Base-by-base conservation (phyloP, 2,113 vertebrate genomes). In the Catharus minimus region DNA sequence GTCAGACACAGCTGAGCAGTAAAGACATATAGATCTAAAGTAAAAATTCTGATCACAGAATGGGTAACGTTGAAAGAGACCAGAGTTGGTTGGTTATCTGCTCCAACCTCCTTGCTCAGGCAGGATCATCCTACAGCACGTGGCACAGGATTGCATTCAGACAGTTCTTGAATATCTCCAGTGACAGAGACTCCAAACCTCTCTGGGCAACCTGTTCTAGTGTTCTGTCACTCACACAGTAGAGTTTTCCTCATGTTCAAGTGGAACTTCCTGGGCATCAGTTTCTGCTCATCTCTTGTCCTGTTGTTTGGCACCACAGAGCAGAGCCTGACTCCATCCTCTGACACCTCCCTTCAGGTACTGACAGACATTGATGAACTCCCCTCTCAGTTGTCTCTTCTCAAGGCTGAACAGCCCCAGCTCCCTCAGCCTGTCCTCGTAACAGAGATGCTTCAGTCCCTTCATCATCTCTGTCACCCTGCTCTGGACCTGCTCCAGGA, bases 211-310 rank as follows among this genome's bases (percentile, higher is more conserved):
- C 9, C 24, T 56, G 26, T 56, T 78, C n/a, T 30, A 47, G 27
- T 47, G 7, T 5, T 19, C 6, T 0, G 3, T 41, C 33, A 26
- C 30, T 28, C 4, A 7, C 33, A 55, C 9, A 24, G 20, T 8
- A 47, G 24, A 47, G 3, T 30, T 77, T 86, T 62, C 19, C 28
- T 33, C 41, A 26, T 38, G 38, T 38, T 38, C 38, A 38, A 38
- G 38, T 38, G 38, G 38, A 38, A 38, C 38, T 38, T 38, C 38
- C 38, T 38, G 38, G 38, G 38, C 38, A 38, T 38, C 38, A 38
- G 38, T 38, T 38, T 38, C 38, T 38, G 38, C 38, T 38, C 38
- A 38, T 38, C 38, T 38, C 38, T 38, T 38, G 38, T 38, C 38
- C 38, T 38, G 38, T 38, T 38, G n/a, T n/a, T n/a, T n/a, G n/a